These are phyloP conservation scores for Hylaea fasciaria DNA, from an alignment of 2,888 invertebrate genomes.

Conservation along the genomic window DNA sequence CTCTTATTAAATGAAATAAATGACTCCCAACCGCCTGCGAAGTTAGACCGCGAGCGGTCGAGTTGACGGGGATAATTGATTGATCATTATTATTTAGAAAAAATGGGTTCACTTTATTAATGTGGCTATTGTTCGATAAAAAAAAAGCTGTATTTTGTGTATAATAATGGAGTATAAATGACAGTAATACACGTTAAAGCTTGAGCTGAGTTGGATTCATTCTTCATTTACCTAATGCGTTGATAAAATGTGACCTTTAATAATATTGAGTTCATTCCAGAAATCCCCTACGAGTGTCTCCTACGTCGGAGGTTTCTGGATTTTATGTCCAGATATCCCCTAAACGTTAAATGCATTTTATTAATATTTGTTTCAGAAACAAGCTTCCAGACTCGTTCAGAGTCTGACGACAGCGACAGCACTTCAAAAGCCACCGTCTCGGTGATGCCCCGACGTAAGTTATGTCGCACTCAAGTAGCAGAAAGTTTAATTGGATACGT, in stretches of 20 bases:
- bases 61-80: slow-evolving; percentile 36
- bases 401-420: slow-evolving; percentile 82
- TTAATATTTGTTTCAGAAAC: slow-evolving; percentile 76
- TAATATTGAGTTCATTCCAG: too few species aligned
- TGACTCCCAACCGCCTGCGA: slow-evolving; percentile 51
- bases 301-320: too few species aligned
- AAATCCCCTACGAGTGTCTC: too few species aligned
- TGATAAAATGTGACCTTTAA: too few species aligned
- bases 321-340: too few species aligned
- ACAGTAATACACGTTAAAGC: too few species aligned
- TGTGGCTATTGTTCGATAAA: neutral
- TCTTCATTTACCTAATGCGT: too few species aligned
- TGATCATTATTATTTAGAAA: slow-evolving; percentile 17
- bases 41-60: slow-evolving; percentile 42
- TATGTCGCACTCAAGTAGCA: neutral
- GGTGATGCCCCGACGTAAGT: slow-evolving; percentile 71
- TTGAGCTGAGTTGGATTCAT: too few species aligned
- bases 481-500: too few species aligned
- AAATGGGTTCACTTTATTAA: neutral
- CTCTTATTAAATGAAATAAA: slow-evolving; percentile 74
- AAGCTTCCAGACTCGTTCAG: slow-evolving; percentile 79
- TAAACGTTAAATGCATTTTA: too few species aligned
- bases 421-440: slow-evolving; percentile 79
- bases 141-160: too few species aligned
- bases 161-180: too few species aligned